A percentile compares a stretch with the other conserved stretches of the same genome.
phyloP scores from a whole-genome alignment of 92 coral and sea anemone genomes.

The Palythoa heliodiscus region DNA sequence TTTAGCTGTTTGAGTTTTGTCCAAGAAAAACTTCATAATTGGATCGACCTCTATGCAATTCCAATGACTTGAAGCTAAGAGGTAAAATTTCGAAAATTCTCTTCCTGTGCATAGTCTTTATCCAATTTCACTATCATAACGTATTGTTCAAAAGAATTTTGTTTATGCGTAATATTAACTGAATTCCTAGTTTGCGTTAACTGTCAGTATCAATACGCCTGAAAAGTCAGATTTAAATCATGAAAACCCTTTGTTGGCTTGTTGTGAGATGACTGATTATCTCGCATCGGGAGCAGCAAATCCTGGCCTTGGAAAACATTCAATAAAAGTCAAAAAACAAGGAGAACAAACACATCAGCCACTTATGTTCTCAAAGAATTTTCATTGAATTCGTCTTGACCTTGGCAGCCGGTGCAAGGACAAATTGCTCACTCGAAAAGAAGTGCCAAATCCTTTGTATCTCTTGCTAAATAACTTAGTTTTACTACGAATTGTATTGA shows the following conservation, averaged over 20 bases:
- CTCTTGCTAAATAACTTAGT: background rate
- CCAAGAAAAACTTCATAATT: too few relatives aligned
- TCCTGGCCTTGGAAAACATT: background rate
- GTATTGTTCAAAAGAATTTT: too few relatives aligned
- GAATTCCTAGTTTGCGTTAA: too few relatives aligned
- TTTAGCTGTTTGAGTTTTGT: background rate
- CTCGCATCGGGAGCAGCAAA: background rate
- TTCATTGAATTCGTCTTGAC: background rate
- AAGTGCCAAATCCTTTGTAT: background rate
- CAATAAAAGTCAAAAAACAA: constrained; percentile 2
- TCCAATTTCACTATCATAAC: background rate
- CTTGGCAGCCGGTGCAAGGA: constrained; percentile 1
- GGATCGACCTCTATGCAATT: background rate
- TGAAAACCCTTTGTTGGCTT: background rate
- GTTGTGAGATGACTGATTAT: background rate
- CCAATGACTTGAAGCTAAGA: background rate
- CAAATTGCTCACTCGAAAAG: background rate
- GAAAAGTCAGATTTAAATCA: background rate
- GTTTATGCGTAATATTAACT: too few relatives aligned
- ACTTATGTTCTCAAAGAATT: background rate
- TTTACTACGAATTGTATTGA: background rate
- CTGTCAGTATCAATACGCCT: background rate
- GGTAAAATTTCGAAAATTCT: background rate
- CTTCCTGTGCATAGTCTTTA: background rate
- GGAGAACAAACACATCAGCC: background rate